These are phyloP conservation scores for Cassiopea andromeda DNA, from an alignment of 30 jellyfish, hydroid and myxozoan species.

Conservation along the genomic window DNA sequence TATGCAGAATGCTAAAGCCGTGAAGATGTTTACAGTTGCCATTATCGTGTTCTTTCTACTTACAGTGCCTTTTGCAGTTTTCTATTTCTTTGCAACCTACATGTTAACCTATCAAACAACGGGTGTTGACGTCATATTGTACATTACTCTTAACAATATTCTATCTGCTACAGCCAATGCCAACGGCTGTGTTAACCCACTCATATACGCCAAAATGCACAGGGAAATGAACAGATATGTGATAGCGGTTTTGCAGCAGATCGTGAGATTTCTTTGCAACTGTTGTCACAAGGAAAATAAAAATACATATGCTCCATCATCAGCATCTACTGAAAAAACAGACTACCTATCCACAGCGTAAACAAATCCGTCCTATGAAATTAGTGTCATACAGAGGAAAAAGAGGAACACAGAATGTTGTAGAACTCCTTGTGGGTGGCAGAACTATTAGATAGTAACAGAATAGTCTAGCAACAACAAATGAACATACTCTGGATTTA, in stretches of 20 bases:
- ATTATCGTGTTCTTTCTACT: constrained; percentile 14
- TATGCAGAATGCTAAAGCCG: constrained; percentile 14
- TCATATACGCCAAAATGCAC: constrained; percentile 48
- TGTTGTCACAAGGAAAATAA: neutral
- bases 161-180: neutral
- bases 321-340: neutral
- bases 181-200: neutral
- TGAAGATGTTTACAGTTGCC: constrained; percentile 25
- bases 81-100: neutral
- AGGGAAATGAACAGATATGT: constrained; percentile 2
- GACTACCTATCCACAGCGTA: neutral
- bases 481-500: no score
- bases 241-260: neutral
- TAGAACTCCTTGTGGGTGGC: no score
- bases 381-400: no score
- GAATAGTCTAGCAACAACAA: no score
- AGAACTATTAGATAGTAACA: no score
- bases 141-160: neutral
- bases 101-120: neutral
- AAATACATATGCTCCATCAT: neutral
- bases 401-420: no score
- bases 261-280: neutral
- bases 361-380: no score
- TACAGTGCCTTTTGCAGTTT: constrained; percentile 29
- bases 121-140: neutral